A percentile compares a stretch with the other conserved stretches of the same genome.
phyloP scores from a whole-genome alignment of 2,797 vertebrate species.

The Micrastur ruficollis region DNA sequence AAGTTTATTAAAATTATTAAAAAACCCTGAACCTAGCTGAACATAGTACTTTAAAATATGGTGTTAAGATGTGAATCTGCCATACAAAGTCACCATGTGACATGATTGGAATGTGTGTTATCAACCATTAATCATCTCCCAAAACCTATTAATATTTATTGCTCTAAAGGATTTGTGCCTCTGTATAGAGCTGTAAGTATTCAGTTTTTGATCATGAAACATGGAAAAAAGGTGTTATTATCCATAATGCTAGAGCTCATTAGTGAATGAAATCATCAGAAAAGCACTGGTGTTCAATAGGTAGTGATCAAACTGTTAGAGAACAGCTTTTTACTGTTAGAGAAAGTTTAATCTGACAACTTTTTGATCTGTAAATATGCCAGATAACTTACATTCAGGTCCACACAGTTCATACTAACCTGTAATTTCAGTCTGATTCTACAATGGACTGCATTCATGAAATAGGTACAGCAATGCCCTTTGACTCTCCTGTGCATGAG shows the following conservation, averaged over 20 bases:
- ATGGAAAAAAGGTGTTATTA: not conserved
- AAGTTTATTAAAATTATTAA: not conserved
- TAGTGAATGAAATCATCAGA: not conserved
- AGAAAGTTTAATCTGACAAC: not conserved
- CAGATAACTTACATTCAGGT: not conserved
- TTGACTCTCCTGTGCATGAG: not conserved
- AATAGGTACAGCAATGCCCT: not conserved
- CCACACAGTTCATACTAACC: not conserved
- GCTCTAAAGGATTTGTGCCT: not conserved
- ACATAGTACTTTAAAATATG: not conserved
- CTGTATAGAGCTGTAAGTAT: not conserved
- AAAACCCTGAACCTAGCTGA: not conserved
- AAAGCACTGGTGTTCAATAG: not conserved
- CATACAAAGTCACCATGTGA: not conserved
- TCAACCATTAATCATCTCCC: not conserved
- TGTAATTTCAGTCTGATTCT: not conserved
- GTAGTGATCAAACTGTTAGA: not conserved
- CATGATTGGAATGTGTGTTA: not conserved
- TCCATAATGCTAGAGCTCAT: not conserved
- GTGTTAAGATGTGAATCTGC: not conserved
- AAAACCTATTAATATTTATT: not conserved
- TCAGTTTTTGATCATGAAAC: not conserved
- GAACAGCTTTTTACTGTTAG: not conserved
- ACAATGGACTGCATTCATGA: not conserved
- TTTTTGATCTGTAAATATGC: not conserved